Percentiles rank a stretch among this genome's conserved stretches.
Conservation (phyloP, 2,888 invertebrate species). For the Stenodera caucasica region DNA sequence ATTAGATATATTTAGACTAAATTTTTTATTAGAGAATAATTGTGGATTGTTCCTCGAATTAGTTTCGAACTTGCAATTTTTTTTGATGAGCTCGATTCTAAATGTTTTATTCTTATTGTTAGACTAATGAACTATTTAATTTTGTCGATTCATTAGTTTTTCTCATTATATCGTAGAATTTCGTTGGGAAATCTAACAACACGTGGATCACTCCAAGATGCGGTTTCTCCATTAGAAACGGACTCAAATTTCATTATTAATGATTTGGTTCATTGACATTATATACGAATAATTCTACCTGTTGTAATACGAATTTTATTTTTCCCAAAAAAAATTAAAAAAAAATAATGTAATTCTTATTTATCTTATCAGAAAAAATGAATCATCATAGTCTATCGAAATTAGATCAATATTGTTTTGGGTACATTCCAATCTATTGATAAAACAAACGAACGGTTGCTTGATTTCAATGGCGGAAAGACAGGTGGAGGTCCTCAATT, state of each 20-base stretch:
- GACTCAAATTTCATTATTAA: too few relatives aligned
- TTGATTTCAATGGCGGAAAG: not conserved
- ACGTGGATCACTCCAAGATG: not conserved
- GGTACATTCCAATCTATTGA: not conserved
- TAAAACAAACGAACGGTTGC: not conserved
- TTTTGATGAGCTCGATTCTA: too few relatives aligned
- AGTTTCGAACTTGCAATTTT: too few relatives aligned
- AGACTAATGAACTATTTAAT: too few relatives aligned
- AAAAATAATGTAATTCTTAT: not conserved
- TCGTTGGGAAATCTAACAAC: too few relatives aligned
- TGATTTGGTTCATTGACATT: not conserved
- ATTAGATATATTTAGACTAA: too few relatives aligned
- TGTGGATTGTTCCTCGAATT: too few relatives aligned
- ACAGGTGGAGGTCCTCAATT: not conserved
- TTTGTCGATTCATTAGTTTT: too few relatives aligned
- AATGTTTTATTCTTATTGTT: too few relatives aligned
- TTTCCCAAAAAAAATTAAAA: not conserved
- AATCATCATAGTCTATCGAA: not conserved
- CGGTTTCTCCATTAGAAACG: not conserved
- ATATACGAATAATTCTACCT: not conserved
- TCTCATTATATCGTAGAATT: too few relatives aligned
- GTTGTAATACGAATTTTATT: not conserved
- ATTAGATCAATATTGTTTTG: not conserved
- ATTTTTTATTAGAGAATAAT: too few relatives aligned
- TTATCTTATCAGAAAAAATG: slow-evolving; percentile 1